Evolutionary conservation across 2,113 vertebrate genomes (phyloP), one percentile per base, ranked within the genome.

Genomic region (Ictidomys tridecemlineatus): DNA sequence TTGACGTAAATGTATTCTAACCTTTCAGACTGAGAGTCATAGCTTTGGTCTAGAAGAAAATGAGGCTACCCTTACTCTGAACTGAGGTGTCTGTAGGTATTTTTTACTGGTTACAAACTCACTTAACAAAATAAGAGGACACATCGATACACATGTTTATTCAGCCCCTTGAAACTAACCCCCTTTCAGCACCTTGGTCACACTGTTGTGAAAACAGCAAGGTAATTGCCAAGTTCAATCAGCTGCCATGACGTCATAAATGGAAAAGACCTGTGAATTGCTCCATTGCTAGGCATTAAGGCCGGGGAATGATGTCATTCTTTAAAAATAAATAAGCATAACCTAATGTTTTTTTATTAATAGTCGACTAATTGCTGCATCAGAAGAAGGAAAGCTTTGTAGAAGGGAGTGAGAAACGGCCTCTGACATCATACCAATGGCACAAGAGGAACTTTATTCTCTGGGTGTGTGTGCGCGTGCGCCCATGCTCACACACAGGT

Each of bases 361-460:
- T 98, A 98, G 98, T 97, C 77, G 48, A 97, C 98, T 99, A 99
- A 99, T 99, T 99, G 98, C 98, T 83, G 79, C 0, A 69, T 96
- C 98, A 74, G 93, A 98, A 99, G 98, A 99, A 99, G 98, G 98
- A 97, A 95, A 96, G 97, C 98, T 98, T 99, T 99, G 98, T 99
- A 98, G 93, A 42, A 83, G 92, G 97, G 98, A 97, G 97, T 99
- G 98, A 99, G 99, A 98, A 98, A 98, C 98, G 97, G 98, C 95
- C 96, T 97, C 98, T 99, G 99, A 99, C 99, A 99, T 99, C 99
- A 99, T 98, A 0, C 94, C 72, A 97, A 13, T 39, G 63, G 98
- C 98, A 99, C 99, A 99, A 99, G 98, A 98, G 98, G 30, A 98
- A 99, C 99, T 99, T 99, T 99, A 98, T 99, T 98, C 98, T 99